phyloP scores from a whole-genome alignment of 2,113 vertebrate genomes.

The Anoplopoma fimbria region DNA sequence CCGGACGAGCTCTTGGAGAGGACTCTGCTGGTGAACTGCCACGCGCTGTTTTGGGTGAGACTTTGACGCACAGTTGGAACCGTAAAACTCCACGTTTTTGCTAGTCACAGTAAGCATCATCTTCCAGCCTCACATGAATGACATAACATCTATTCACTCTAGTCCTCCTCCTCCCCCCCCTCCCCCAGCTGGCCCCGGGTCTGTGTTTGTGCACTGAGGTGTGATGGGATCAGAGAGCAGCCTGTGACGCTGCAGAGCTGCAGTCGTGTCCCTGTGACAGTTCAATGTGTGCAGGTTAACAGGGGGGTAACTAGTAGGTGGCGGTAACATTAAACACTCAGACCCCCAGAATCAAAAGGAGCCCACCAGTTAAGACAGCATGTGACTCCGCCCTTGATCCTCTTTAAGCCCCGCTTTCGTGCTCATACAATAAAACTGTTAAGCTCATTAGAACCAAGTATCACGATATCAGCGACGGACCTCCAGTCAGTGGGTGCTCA shows the following conservation, averaged over 20 bases:
- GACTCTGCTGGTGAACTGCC: constrained; percentile 83
- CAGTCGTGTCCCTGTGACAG: not conserved
- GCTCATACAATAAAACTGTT: constrained; percentile 8
- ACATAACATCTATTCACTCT: constrained; percentile 47
- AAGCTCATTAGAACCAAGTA: constrained; percentile 37
- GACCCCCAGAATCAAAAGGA: constrained; percentile 1
- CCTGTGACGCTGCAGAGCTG: not conserved
- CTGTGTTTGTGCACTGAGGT: constrained; percentile 50
- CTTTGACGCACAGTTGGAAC: constrained; percentile 25
- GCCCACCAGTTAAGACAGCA: constrained; percentile 29
- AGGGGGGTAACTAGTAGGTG: not conserved
- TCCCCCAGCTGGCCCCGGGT: constrained; percentile 2
- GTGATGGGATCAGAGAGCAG: constrained; percentile 53
- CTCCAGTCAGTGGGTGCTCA: not conserved
- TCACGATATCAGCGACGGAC: not conserved
- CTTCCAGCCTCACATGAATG: constrained; percentile 24
- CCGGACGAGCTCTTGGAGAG: constrained; percentile 82
- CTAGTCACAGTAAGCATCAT: not conserved
- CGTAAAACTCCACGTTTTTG: not conserved
- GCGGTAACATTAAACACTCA: not conserved
- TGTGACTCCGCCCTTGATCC: constrained; percentile 56
- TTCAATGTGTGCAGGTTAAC: not conserved
- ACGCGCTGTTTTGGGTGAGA: constrained; percentile 84
- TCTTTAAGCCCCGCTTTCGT: constrained; percentile 30
- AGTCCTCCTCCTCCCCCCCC: not conserved